A percentile compares a stretch with the other conserved stretches of the same genome.
phyloP scores from a whole-genome alignment of 1,140 invertebrate species.

The Calliphora vicina region DNA sequence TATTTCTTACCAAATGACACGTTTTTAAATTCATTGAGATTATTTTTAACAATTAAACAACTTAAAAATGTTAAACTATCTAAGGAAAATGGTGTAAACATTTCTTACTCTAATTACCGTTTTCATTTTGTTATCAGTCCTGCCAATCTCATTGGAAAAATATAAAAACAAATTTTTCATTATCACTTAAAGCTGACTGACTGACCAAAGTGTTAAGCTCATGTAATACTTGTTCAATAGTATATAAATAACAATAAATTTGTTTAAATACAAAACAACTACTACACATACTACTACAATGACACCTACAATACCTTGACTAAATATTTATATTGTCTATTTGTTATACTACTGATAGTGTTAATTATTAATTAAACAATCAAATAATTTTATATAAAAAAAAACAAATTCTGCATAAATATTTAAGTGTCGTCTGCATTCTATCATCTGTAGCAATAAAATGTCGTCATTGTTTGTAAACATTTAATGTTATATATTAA shows the following conservation, averaged over 20 bases:
- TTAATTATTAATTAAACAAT: not conserved
- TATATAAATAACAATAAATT: not conserved
- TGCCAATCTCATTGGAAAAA: not conserved
- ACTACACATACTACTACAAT: not conserved
- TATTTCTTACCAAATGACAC: no score
- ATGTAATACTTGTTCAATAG: not conserved
- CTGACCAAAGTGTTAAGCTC: conserved; percentile 10
- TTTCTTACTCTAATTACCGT: not conserved
- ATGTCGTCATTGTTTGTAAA: no score
- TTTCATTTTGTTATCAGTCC: not conserved
- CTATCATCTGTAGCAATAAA: no score
- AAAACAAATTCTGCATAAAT: no score
- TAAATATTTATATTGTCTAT: not conserved
- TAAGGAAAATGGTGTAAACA: not conserved
- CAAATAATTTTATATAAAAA: not conserved
- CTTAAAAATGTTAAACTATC: no score
- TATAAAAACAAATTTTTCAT: not conserved
- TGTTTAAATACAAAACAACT: not conserved
- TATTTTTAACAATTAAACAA: no score
- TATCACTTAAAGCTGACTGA: not conserved
- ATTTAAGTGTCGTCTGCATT: no score
- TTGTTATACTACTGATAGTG: not conserved
- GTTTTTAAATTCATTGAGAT: no score
- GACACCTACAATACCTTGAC: not conserved
- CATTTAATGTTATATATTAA: no score